Evolutionary conservation across 1,140 invertebrate genomes (phyloP).

Genomic region (Drosophila virilis): DNA sequence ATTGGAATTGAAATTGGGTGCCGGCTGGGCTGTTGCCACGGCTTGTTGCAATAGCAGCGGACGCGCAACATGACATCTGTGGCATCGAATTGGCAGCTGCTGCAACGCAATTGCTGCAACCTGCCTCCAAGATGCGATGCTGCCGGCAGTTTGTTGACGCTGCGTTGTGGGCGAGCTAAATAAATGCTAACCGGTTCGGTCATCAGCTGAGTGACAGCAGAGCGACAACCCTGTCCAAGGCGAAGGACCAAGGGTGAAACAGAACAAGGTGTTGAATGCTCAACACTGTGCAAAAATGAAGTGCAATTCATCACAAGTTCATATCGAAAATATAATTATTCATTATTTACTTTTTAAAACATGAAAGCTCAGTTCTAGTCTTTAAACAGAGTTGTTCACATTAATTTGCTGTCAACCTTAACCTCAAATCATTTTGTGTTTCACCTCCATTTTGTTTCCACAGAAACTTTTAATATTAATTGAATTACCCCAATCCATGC

Average conservation of each 20-base stretch:
- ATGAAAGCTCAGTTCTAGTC: no score
- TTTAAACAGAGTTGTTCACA: no score
- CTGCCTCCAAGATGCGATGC: constrained; percentile 30
- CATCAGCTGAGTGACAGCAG: constrained; percentile 20
- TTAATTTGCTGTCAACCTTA: no score
- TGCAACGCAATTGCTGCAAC: constrained; percentile 41
- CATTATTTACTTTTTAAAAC: no score
- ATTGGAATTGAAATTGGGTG: constrained; percentile 18
- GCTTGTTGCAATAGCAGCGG: constrained; percentile 73
- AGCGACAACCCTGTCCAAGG: constrained; percentile 2
- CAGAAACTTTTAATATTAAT: not conserved
- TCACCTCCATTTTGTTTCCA: not conserved
- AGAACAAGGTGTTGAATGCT: not conserved
- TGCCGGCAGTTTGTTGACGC: constrained; percentile 1
- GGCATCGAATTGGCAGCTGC: constrained; percentile 75
- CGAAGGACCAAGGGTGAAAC: not conserved
- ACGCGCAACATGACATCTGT: constrained; percentile 77
- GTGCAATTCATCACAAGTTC: not conserved
- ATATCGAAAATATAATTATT: no score
- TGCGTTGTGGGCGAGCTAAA: constrained; percentile 42
- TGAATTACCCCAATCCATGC: no score
- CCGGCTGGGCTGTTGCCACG: constrained; percentile 32
- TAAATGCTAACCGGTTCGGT: constrained; percentile 42
- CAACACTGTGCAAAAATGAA: not conserved
- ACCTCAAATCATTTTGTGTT: not conserved